A percentile compares a stretch with the other conserved stretches of the same genome.
Evolutionary conservation across 1,140 invertebrate genomes (phyloP).

Genomic region (Pararge aegeria): DNA sequence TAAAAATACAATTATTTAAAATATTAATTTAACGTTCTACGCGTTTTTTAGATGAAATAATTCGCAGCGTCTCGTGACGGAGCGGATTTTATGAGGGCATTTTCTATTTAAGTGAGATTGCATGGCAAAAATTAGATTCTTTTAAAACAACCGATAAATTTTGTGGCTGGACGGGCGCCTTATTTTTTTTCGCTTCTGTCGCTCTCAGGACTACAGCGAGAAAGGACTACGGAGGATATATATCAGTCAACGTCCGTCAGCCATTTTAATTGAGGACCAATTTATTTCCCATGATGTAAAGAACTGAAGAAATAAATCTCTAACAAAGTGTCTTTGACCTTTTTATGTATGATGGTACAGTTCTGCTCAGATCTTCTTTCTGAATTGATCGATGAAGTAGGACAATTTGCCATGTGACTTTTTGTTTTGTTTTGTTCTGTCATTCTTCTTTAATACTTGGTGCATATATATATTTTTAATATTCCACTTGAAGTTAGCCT

Average conservation of each 20-base stretch:
- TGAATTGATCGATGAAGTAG: no score
- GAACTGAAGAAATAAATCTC: conserved; percentile 25
- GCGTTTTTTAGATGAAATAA: no score
- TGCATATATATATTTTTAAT: no score
- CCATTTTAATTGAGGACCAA: conserved; percentile 63
- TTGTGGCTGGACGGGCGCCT: conserved; percentile 19
- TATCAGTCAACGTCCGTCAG: conserved; percentile 60
- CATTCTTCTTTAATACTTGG: no score
- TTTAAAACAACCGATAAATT: conserved; percentile 32
- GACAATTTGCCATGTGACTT: no score
- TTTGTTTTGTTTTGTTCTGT: no score
- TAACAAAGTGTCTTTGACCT: background rate
- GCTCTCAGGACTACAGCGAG: conserved; percentile 26
- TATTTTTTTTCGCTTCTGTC: conserved; percentile 35
- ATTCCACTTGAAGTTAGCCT: no score
- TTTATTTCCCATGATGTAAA: conserved; percentile 56
- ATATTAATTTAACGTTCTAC: no score
- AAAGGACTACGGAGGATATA: conserved; percentile 48
- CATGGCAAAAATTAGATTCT: conserved; percentile 21
- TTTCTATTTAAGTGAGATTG: conserved; percentile 24
- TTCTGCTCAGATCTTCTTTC: background rate
- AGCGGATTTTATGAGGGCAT: conserved; percentile 16
- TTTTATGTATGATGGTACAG: background rate
- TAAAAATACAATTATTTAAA: no score
- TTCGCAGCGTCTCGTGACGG: background rate